Conservation (phyloP, 2,888 invertebrate species). For the Spilarctia lutea region DNA sequence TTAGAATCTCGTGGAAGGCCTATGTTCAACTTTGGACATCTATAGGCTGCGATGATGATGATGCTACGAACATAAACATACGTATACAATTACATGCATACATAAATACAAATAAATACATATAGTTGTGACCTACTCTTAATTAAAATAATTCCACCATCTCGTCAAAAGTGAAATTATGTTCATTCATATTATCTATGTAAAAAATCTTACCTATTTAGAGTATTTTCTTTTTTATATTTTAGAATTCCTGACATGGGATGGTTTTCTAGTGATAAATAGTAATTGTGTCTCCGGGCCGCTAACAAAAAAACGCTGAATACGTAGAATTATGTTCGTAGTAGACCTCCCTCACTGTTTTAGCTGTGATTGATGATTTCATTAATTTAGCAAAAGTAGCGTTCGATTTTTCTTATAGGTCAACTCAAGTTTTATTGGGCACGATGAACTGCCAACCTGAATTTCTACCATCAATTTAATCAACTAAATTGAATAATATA, state of each 20-base stretch:
- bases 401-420: not conserved
- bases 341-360: not conserved
- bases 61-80: no score
- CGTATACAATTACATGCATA: no score
- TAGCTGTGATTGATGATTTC: slow-evolving; percentile 1
- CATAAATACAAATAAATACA: no score
- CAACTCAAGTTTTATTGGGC: not conserved
- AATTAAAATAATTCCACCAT: no score
- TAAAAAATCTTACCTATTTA: not conserved
- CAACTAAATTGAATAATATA: not conserved
- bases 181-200: no score
- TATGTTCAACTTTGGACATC: no score
- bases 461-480: not conserved
- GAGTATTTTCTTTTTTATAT: not conserved
- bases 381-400: not conserved
- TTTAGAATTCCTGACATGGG: not conserved
- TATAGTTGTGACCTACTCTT: no score
- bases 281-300: not conserved
- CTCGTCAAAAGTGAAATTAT: no score
- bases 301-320: not conserved
- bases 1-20: no score
- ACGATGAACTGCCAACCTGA: not conserved
- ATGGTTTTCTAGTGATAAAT: not conserved
- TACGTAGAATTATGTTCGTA: not conserved
- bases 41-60: no score